Evolutionary conservation across 2,797 vertebrate genomes (phyloP).

Genomic region (Rhynchonycteris naso): DNA sequence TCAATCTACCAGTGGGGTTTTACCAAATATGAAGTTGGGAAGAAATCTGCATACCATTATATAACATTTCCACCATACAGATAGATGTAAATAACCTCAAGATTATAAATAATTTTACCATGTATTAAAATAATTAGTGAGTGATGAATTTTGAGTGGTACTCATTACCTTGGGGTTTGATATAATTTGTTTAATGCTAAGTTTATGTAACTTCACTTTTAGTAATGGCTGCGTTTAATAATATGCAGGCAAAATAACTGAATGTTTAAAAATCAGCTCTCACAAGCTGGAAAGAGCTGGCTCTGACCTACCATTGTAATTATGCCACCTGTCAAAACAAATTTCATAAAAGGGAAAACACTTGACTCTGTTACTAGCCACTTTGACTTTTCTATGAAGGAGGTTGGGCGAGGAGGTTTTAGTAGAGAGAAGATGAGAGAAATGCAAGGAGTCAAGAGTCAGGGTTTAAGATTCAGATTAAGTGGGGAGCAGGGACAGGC

Average conservation of each 20-base stretch:
- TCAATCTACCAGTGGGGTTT: neutral
- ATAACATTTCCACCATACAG: neutral
- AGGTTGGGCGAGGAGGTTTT: neutral
- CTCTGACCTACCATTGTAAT: neutral
- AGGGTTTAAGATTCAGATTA: neutral
- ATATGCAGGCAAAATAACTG: neutral
- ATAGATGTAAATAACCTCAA: neutral
- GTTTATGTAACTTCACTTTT: neutral
- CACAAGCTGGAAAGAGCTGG: neutral
- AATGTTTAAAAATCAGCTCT: neutral
- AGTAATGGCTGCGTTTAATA: neutral
- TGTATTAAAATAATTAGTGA: neutral
- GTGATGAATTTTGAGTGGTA: neutral
- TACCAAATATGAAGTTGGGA: neutral
- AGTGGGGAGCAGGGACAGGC: fast-evolving
- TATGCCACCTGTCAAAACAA: neutral
- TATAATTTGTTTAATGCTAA: neutral
- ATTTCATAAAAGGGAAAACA: neutral
- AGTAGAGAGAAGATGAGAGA: neutral
- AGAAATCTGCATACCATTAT: neutral
- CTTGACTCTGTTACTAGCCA: neutral
- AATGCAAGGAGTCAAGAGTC: neutral
- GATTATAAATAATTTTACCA: neutral
- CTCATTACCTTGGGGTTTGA: neutral
- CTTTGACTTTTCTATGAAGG: neutral